These are phyloP conservation scores for Microcebus griseorufus DNA, from an alignment of 2,113 vertebrate species.

Conservation along the genomic window DNA sequence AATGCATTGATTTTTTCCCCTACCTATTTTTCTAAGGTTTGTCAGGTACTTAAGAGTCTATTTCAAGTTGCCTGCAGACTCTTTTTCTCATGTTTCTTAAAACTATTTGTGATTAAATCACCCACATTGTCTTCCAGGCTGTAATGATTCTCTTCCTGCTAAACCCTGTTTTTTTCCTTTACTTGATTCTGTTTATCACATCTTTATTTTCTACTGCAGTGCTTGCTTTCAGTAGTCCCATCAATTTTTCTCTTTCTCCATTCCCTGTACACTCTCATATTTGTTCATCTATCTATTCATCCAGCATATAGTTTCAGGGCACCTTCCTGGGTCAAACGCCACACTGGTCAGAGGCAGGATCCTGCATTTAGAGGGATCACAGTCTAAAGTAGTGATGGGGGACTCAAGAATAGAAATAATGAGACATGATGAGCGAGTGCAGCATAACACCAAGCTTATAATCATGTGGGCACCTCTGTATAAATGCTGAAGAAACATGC, in stretches of 20 bases:
- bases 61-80: conserved; percentile 68
- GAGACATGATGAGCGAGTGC: background rate
- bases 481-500: background rate
- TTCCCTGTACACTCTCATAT: background rate
- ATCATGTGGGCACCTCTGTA: background rate
- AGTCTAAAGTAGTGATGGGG: background rate
- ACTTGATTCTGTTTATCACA: conserved; percentile 54
- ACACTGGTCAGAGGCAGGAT: background rate
- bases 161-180: background rate
- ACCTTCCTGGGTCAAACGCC: background rate
- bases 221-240: conserved; percentile 41
- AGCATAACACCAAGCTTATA: background rate
- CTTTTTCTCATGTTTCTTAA: conserved; percentile 68
- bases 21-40: conserved; percentile 72
- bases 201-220: conserved; percentile 51
- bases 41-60: conserved; percentile 74
- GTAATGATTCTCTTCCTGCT: conserved; percentile 57
- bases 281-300: background rate
- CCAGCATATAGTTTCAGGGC: background rate
- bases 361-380: no score
- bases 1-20: conserved; percentile 70
- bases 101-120: conserved; percentile 72
- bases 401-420: background rate
- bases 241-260: conserved; percentile 55
- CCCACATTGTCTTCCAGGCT: conserved; percentile 51